These are phyloP conservation scores for Drosophila pseudoananassae DNA, from an alignment of 1,140 invertebrate genomes.

Conservation along the genomic window DNA sequence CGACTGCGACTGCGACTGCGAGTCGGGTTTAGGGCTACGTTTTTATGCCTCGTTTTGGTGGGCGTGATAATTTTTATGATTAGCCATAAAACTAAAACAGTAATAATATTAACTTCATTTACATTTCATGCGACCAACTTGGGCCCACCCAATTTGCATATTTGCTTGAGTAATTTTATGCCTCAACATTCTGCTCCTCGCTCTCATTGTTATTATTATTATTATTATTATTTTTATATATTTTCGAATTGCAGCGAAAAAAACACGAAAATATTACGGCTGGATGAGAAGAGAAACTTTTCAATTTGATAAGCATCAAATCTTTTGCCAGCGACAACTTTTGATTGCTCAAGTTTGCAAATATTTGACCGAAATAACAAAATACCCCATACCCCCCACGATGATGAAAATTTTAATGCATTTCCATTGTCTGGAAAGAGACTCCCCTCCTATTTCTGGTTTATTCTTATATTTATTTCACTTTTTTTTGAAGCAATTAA, in stretches of 20 bases:
- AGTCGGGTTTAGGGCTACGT: slow-evolving; percentile 22
- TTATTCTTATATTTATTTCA: slow-evolving; percentile 12
- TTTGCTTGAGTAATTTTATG: slow-evolving; percentile 65
- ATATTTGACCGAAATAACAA: slow-evolving; percentile 67
- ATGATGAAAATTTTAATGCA: slow-evolving; percentile 72
- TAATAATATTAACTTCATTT: slow-evolving; percentile 83
- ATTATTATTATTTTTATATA: slow-evolving; percentile 16
- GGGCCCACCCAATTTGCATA: slow-evolving; percentile 58
- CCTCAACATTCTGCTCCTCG: slow-evolving; percentile 8
- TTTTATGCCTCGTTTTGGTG: slow-evolving; percentile 65
- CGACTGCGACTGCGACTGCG: not conserved
- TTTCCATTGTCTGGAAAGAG: slow-evolving; percentile 60
- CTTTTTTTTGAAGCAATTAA: slow-evolving; percentile 61
- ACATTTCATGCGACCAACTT: slow-evolving; percentile 59
- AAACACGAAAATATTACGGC: slow-evolving; percentile 3
- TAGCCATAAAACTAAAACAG: slow-evolving; percentile 82
- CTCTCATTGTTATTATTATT: slow-evolving; percentile 9
- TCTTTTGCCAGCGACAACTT: slow-evolving; percentile 63
- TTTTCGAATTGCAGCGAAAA: slow-evolving; percentile 45
- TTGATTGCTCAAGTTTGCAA: slow-evolving; percentile 77
- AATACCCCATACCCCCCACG: not conserved
- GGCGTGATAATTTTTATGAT: slow-evolving; percentile 82
- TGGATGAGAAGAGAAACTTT: slow-evolving; percentile 51
- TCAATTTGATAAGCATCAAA: slow-evolving; percentile 79
- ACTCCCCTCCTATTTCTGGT: slow-evolving; percentile 1